Evolutionary conservation across 92 coral and sea anemone species (phyloP).

Genomic region (Hydrozoanthus gracilis): DNA sequence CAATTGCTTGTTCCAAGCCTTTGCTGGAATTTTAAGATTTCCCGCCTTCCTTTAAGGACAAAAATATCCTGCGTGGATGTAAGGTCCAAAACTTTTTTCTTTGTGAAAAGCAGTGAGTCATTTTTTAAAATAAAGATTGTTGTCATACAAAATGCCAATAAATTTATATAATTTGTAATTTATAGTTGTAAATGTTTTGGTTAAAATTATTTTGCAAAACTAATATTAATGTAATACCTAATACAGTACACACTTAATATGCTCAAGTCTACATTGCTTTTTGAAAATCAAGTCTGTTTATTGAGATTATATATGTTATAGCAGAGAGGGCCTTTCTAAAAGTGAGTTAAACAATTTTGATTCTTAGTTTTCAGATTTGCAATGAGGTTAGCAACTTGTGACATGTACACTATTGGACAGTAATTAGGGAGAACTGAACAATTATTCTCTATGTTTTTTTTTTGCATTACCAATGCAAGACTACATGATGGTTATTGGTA

Average conservation of each 20-base stretch:
- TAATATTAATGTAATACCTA: neutral
- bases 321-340: neutral
- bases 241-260: neutral
- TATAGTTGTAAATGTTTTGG: neutral
- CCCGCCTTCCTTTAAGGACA: neutral
- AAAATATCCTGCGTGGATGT: neutral
- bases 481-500: too few species aligned
- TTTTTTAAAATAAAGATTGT: too few species aligned
- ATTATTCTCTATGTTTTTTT: too few species aligned
- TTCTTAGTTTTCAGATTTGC: neutral
- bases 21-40: neutral
- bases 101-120: neutral
- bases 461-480: too few species aligned
- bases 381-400: too few species aligned
- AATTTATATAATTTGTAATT: neutral
- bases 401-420: too few species aligned
- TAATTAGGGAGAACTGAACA: too few species aligned
- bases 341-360: neutral
- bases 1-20: neutral
- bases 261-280: neutral
- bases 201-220: neutral
- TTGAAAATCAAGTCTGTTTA: neutral
- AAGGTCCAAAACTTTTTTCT: neutral
- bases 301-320: neutral
- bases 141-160: neutral